Conservation (phyloP, 1,140 invertebrate species). For the Lasaia peninsularis region DNA sequence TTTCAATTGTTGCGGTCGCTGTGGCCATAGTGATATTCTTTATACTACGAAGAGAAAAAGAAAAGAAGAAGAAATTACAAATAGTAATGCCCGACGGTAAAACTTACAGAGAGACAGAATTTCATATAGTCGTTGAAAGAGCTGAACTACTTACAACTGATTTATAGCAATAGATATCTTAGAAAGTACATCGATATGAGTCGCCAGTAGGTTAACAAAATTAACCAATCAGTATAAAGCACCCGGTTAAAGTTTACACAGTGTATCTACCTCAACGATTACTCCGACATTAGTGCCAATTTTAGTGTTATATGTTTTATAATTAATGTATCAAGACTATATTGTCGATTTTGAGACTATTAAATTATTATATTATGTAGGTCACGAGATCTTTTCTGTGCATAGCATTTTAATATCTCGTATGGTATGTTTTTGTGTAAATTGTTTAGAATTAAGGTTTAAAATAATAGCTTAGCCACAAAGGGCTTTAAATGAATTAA, state of each 20-base stretch:
- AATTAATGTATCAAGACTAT: not conserved
- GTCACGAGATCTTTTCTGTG: not conserved
- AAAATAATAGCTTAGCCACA: not conserved
- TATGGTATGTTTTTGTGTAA: not conserved
- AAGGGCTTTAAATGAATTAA: not conserved
- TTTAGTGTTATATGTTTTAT: not conserved
- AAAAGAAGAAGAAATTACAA: slow-evolving; percentile 74
- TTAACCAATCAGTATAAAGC: not conserved
- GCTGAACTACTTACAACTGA: slow-evolving; percentile 88
- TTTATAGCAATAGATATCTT: slow-evolving; percentile 72
- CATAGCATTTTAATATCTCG: not conserved
- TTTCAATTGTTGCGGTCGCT: slow-evolving; percentile 60
- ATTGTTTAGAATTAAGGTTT: not conserved
- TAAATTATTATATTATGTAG: not conserved
- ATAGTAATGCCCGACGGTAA: slow-evolving; percentile 88
- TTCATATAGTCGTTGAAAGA: slow-evolving; percentile 89
- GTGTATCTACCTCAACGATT: not conserved
- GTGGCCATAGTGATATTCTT: slow-evolving; percentile 53
- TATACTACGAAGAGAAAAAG: slow-evolving; percentile 55
- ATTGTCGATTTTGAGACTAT: not conserved
- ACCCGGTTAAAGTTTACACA: not conserved
- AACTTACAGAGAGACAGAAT: slow-evolving; percentile 89
- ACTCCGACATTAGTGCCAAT: not conserved
- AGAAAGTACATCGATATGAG: not conserved
- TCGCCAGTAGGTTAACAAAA: not conserved